Evolutionary conservation across 2,113 vertebrate species (phyloP), one percentile per base, ranked within the genome.

Genomic region (Cephalopterus ornatus): DNA sequence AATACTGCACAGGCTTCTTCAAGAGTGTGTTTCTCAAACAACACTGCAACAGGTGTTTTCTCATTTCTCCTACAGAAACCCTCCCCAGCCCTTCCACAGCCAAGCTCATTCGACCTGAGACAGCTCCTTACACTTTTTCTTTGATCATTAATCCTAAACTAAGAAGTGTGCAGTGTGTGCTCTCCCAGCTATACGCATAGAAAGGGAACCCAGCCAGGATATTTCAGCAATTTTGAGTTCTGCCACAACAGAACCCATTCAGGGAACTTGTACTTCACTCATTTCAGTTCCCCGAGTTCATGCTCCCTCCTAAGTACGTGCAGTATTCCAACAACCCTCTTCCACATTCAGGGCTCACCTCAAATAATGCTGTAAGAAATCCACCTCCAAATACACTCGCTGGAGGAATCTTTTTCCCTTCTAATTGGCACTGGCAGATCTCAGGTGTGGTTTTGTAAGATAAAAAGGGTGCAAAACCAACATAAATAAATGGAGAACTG

Each of bases 51-150:
- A 6, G 11, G 2, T 6, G 20, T 59, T 33, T 53, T 26, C 33
- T 17, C 2, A 30, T 33, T 70, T 62, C 32, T 58, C 41, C 61
- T 58, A 61, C 70, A 70, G 78, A 85, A 70, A 52, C 27, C 10
- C 52, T n/a, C 12, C 26, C 39, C 55, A 27, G 55, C 50, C n/a
- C 10, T 39, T 30, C 37, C 30, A 19, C 35, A 78, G 41, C 21
- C 22, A 10, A n/a, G 28, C 16, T 44, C 17, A 2, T 20, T 37
- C 0, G 1, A 35, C 28, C 47, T 7, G 4, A 41, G 33, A 30
- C 32, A 46, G 22, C 35, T 5, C 4, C 6, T 8, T 44, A 0
- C 1, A 23, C 2, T 30, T 20, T 20, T 32, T 6, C 15, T 66
- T 16, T 30, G 44, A 28, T 41, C 61, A 30, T 21, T 42, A 63